Evolutionary conservation across 2,888 invertebrate genomes (phyloP).

Genomic region (Caenorhabditis doughertyi): DNA sequence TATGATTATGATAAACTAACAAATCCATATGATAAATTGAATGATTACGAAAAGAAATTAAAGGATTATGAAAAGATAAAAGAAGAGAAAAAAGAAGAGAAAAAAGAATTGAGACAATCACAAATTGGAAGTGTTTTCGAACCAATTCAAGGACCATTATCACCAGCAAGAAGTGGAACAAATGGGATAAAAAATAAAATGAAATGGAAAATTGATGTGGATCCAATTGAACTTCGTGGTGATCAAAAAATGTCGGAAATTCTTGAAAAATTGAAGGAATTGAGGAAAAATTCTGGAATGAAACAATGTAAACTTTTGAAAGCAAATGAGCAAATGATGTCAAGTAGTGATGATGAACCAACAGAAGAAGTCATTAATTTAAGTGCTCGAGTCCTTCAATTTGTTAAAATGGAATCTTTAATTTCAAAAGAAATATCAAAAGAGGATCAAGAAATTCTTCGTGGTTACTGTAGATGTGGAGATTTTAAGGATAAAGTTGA

Average conservation of each 20-base stretch:
- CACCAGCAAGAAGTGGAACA: conserved; percentile 41
- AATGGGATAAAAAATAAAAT: conserved; percentile 58
- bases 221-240: conserved; percentile 33
- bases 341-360: conserved; percentile 10
- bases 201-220: conserved; percentile 62
- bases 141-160: conserved; percentile 32
- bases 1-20: conserved; percentile 3
- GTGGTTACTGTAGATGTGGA: conserved; percentile 49
- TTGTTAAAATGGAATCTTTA: conserved; percentile 44
- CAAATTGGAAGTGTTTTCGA: conserved; percentile 27
- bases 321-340: conserved; percentile 4
- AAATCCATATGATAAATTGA: neutral
- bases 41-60: neutral
- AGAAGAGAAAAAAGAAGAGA: conserved; percentile 22
- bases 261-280: conserved; percentile 7
- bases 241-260: conserved; percentile 53
- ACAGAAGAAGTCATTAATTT: conserved; percentile 28
- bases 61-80: neutral
- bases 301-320: conserved; percentile 35
- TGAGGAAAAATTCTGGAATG: conserved; percentile 23
- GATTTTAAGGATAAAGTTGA: conserved; percentile 50
- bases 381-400: conserved; percentile 49
- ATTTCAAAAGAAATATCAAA: conserved; percentile 46
- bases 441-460: conserved; percentile 47
- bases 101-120: conserved; percentile 12